Percentiles rank a stretch among this genome's conserved stretches.
Conservation (phyloP, 2,888 invertebrate species). For the Anticlea derivata region DNA sequence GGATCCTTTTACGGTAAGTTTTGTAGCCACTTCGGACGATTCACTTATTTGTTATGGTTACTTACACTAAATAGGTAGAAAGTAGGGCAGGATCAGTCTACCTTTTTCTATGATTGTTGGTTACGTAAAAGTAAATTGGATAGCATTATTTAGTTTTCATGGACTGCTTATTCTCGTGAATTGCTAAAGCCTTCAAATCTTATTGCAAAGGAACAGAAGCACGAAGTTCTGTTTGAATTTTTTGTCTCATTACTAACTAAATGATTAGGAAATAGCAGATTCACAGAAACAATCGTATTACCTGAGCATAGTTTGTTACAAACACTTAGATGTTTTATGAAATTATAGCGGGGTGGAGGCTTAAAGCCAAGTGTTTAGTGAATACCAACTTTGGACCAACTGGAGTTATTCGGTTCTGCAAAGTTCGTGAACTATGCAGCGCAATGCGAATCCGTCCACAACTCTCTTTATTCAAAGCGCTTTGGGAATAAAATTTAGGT, state of each 20-base stretch:
- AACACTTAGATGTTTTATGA: slow-evolving; percentile 12
- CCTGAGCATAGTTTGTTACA: slow-evolving; percentile 1
- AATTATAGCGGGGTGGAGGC: slow-evolving; percentile 13
- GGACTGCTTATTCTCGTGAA: neutral
- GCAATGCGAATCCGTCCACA: slow-evolving; percentile 19
- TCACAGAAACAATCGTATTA: neutral
- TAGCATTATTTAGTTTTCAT: slow-evolving; percentile 5
- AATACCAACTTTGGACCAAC: slow-evolving; percentile 20
- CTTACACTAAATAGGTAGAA: slow-evolving; percentile 27
- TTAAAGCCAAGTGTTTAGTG: slow-evolving; percentile 23
- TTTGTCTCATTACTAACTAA: too few species aligned
- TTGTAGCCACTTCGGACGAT: slow-evolving; percentile 23
- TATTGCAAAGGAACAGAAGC: too few species aligned
- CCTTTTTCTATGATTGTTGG: slow-evolving; percentile 22
- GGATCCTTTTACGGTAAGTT: slow-evolving; percentile 21
- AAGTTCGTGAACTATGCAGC: slow-evolving; percentile 23
- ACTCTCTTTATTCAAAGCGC: slow-evolving; percentile 17
- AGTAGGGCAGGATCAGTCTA: slow-evolving; percentile 24
- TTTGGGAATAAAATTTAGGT: slow-evolving; percentile 16
- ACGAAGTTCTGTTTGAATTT: too few species aligned
- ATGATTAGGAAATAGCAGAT: too few species aligned
- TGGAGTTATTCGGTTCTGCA: slow-evolving; percentile 20
- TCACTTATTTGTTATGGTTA: slow-evolving; percentile 28
- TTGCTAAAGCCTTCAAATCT: neutral
- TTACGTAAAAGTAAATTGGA: slow-evolving; percentile 21